phyloP scores from a whole-genome alignment of 2,888 invertebrate genomes.

The Lumbricus terrestris region DNA sequence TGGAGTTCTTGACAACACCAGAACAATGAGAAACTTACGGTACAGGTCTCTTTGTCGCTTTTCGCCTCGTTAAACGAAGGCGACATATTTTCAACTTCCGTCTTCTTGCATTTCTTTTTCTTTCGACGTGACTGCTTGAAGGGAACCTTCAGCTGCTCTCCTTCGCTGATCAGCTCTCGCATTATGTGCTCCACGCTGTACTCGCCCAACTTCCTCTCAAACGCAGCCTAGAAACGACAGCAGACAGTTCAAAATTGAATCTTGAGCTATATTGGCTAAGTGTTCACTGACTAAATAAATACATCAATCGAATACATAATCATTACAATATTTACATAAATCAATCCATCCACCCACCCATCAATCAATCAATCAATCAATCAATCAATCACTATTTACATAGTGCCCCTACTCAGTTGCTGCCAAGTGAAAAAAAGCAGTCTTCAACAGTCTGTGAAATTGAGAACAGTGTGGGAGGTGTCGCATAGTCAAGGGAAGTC shows the following conservation, averaged over 20 bases:
- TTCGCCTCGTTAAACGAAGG: neutral
- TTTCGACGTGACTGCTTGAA: conserved; percentile 3
- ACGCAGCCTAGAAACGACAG: neutral
- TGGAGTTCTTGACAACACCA: neutral
- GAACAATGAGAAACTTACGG: neutral
- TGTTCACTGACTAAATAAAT: neutral
- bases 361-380: too few relatives aligned
- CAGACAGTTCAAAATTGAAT: neutral
- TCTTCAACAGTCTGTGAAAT: too few relatives aligned
- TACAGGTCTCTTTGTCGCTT: neutral
- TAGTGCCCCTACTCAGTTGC: too few relatives aligned
- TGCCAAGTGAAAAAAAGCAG: too few relatives aligned
- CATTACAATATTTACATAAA: neutral
- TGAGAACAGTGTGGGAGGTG: too few relatives aligned
- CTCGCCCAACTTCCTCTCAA: neutral
- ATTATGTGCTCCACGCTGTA: neutral
- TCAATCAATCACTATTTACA: too few relatives aligned
- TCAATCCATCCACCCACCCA: too few relatives aligned
- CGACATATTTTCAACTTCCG: neutral
- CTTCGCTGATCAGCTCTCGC: neutral
- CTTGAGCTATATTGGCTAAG: neutral
- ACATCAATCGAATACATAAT: neutral
- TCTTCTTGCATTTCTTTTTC: conserved; percentile 3
- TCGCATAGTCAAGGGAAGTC: too few relatives aligned
- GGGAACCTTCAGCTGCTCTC: neutral